These are phyloP conservation scores for Betta splendens DNA, from an alignment of 2,797 vertebrate species.

Conservation along the genomic window DNA sequence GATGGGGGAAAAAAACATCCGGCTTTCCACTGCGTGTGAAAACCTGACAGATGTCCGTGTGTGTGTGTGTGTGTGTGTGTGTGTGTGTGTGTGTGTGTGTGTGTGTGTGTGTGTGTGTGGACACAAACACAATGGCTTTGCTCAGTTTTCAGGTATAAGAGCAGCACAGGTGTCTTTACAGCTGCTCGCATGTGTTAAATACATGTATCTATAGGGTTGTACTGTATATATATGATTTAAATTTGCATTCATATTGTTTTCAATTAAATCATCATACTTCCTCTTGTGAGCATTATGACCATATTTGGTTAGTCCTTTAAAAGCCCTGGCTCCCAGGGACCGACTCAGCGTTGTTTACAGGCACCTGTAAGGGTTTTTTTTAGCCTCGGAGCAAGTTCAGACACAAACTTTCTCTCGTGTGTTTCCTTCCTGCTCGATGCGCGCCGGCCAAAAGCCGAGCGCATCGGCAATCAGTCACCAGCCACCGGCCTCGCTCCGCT, in stretches of 20 bases:
- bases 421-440: conserved; percentile 20
- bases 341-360: conserved; percentile 11
- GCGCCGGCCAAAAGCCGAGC: conserved; percentile 40
- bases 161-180: conserved; percentile 53
- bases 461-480: conserved; percentile 59
- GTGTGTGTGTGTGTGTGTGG: conserved; percentile 24
- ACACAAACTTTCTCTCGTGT: conserved; percentile 23
- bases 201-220: conserved; percentile 1
- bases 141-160: conserved; percentile 34
- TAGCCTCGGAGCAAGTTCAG: conserved; percentile 27
- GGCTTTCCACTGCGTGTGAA: conserved; percentile 68
- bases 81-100: conserved; percentile 25
- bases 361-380: conserved; percentile 12
- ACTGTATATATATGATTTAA: no score
- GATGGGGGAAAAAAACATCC: conserved; percentile 65
- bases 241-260: no score
- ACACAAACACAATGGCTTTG: conserved; percentile 14
- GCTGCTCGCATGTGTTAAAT: conserved; percentile 14
- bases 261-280: no score
- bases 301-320: background rate
- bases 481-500: conserved; percentile 53
- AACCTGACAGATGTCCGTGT: conserved; percentile 68
- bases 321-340: background rate
- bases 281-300: no score
- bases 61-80: conserved; percentile 31